Base-by-base conservation (phyloP, 2,888 invertebrate species). In the Venustoraphidia nigricollis region DNA sequence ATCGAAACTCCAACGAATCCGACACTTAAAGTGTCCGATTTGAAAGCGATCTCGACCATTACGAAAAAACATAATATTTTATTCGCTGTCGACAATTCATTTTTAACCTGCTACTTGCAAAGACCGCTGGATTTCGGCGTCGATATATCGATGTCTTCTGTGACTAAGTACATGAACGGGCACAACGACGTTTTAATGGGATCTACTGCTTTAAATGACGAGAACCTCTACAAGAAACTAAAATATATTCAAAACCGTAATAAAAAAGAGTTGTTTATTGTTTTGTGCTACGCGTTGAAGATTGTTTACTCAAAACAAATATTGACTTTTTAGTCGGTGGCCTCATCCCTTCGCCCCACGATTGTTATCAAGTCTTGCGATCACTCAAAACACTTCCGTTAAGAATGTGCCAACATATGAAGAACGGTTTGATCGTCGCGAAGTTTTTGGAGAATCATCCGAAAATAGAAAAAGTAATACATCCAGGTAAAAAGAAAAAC, bases 121-220 rank as follows among this genome's bases (percentile, higher is more conserved):
- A 75, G 83, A 50, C 97, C 97, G 1, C 66, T 98, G 47, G 79
- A 82, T 27, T 72, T 94, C 36, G 97, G 96, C 1, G 95, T 91
- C 2, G 95, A 98, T 65, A 70, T 96, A 47, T 85, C 83, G 2
- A 70, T 90, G 57, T 94, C 97, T 67, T 97, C 97, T 0, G 61
- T 95, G 47, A 94, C 95, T 0, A 98, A 98, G 68, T 98, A 96
- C 63, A 89, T 98, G 81, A 98, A 98, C 67, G 97, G 97, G 1
- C 97, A 98, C 68, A 83, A 91, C 1, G 97, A 98, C 69, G 87
- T 94, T 14, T 81, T 97, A 8, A 97, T 98, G 97, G 97, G 97
- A 2, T 85, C 89, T 11, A 77, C 83, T 8, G 71, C 87, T 36
- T 76, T 85, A 3, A 90, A 81, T 56, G 74, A 80, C 56, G 79